These are phyloP conservation scores for Bimastos eiseni DNA, from an alignment of 2,888 invertebrate genomes.

Conservation along the genomic window DNA sequence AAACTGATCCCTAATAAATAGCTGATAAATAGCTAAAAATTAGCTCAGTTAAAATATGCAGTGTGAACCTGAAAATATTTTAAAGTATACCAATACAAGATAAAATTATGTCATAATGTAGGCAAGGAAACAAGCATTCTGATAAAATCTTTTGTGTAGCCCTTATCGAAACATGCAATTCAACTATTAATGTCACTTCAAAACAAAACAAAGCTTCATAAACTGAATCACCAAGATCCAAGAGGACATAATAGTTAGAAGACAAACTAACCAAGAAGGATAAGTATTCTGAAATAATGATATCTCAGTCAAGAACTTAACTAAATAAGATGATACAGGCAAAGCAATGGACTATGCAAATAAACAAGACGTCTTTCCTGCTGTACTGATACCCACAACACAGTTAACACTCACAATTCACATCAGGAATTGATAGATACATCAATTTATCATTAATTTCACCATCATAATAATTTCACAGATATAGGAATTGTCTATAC, in stretches of 20 bases:
- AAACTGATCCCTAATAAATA: conserved; percentile 4
- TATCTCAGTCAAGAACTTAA: neutral
- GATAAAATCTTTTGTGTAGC: neutral
- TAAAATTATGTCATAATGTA: neutral
- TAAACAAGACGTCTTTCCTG: neutral
- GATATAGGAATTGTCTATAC: too few species aligned
- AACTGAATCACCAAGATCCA: neutral
- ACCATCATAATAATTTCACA: neutral
- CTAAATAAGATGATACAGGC: neutral
- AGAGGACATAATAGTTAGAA: neutral
- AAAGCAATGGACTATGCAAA: neutral
- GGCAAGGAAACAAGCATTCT: too few species aligned
- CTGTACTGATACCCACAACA: neutral
- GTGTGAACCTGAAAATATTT: neutral
- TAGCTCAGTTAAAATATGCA: neutral
- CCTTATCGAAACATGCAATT: neutral
- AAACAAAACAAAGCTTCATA: neutral
- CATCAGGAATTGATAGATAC: too few species aligned
- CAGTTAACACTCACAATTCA: too few species aligned
- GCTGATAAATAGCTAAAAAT: neutral
- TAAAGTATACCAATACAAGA: neutral
- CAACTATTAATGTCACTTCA: neutral
- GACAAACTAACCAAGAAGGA: neutral
- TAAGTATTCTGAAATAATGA: neutral
- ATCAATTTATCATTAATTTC: neutral